These are phyloP conservation scores for Parnassius glacialis DNA, from an alignment of 2,888 invertebrate species.

Conservation along the genomic window DNA sequence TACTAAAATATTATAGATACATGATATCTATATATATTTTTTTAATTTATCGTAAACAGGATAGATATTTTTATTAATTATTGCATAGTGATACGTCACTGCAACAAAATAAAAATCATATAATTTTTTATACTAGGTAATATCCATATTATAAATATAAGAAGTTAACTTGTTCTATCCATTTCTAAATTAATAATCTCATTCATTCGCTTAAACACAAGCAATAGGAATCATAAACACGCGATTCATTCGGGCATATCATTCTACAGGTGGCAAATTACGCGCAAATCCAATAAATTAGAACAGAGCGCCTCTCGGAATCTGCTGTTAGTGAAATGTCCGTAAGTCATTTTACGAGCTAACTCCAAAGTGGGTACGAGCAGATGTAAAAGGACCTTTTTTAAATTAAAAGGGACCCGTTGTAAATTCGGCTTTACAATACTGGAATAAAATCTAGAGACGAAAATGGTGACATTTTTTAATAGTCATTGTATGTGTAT, in stretches of 20 bases:
- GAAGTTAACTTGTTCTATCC: not conserved
- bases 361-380: conserved; percentile 24
- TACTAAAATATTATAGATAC: too few species aligned
- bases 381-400: conserved; percentile 26
- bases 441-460: conserved; percentile 2
- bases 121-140: too few species aligned
- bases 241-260: conserved; percentile 41
- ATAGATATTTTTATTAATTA: too few species aligned
- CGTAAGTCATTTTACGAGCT: conserved; percentile 29
- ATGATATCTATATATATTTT: too few species aligned
- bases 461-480: not conserved
- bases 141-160: too few species aligned
- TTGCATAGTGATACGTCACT: too few species aligned
- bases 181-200: conserved; percentile 6
- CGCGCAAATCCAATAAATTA: conserved; percentile 68
- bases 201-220: conserved; percentile 16
- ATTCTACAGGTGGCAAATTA: conserved; percentile 73
- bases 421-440: conserved; percentile 13
- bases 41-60: too few species aligned
- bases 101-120: too few species aligned
- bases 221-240: conserved; percentile 26
- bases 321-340: conserved; percentile 41
- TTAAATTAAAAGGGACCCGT: conserved; percentile 27
- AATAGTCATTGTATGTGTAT: too few species aligned
- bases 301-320: conserved; percentile 53